These are phyloP conservation scores for Invenusta paracnida DNA, from an alignment of 2,888 invertebrate species.

Conservation along the genomic window DNA sequence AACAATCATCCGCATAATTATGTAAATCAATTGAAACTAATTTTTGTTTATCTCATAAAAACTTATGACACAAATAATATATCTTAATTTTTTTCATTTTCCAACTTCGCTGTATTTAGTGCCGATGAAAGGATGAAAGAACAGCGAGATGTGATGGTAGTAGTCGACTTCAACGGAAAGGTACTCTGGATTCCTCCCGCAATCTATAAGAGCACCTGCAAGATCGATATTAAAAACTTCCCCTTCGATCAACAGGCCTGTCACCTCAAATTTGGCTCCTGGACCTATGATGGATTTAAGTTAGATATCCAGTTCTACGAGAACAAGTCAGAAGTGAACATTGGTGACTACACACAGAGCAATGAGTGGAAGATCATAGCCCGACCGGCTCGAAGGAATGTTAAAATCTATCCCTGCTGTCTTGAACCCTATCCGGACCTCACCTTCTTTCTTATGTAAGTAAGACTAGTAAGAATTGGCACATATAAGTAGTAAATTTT, in stretches of 20 bases:
- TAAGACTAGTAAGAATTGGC: no score
- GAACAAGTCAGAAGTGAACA: conserved; percentile 43
- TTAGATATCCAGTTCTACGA: conserved; percentile 44
- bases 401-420: conserved; percentile 64
- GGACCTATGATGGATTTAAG: conserved; percentile 46
- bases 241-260: conserved; percentile 60
- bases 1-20: no score
- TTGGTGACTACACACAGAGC: conserved; percentile 55
- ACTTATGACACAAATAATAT: no score
- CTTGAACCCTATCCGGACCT: conserved; percentile 60
- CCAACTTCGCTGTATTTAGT: no score
- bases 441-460: conserved; percentile 52
- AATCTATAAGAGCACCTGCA: no score
- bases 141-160: no score
- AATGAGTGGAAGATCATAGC: conserved; percentile 58
- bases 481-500: no score
- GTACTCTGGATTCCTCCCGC: no score
- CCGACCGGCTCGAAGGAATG: conserved; percentile 51
- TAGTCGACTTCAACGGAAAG: conserved; percentile 57
- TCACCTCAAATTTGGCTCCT: conserved; percentile 56
- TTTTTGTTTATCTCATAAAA: no score
- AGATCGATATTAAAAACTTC: conserved; percentile 58
- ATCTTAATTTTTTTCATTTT: no score
- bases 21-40: no score
- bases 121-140: no score